A percentile compares a stretch with the other conserved stretches of the same genome.
These are phyloP conservation scores for Rhagonycha lutea DNA, from an alignment of 2,888 invertebrate species.

Conservation along the genomic window DNA sequence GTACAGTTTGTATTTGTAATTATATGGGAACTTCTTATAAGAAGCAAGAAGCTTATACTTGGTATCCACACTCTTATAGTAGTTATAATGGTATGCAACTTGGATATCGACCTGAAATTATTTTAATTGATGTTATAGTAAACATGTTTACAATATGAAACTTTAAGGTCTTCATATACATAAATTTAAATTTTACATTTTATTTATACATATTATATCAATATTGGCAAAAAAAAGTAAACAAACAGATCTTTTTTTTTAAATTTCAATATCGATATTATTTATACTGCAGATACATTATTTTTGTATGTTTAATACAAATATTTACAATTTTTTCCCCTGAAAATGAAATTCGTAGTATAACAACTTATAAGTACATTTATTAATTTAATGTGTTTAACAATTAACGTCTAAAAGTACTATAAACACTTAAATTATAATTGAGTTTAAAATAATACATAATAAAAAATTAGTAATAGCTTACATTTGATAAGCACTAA, in stretches of 20 bases:
- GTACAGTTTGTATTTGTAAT: conserved; percentile 36
- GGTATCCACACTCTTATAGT: conserved; percentile 2
- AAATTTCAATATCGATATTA: background rate
- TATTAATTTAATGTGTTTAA: background rate
- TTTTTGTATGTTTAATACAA: background rate
- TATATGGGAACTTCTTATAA: conserved; percentile 22
- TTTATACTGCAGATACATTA: background rate
- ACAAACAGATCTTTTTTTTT: too few relatives aligned
- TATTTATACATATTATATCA: background rate
- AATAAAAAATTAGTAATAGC: conserved; percentile 19
- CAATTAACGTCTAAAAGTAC: background rate
- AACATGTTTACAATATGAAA: background rate
- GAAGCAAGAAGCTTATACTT: conserved; percentile 23
- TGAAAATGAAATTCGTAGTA: background rate
- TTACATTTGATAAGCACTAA: conserved; percentile 19
- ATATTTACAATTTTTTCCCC: background rate
- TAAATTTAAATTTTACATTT: background rate
- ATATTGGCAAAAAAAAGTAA: too few relatives aligned
- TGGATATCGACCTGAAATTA: background rate
- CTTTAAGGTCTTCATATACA: too few relatives aligned
- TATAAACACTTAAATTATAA: conserved; percentile 13
- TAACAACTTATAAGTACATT: background rate
- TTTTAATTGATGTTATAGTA: background rate
- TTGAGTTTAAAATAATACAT: conserved; percentile 26
- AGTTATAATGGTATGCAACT: background rate